Percentiles rank a stretch among this genome's conserved stretches.
Evolutionary conservation across 2,113 vertebrate genomes (phyloP).

Genomic region (Meleagris gallopavo): DNA sequence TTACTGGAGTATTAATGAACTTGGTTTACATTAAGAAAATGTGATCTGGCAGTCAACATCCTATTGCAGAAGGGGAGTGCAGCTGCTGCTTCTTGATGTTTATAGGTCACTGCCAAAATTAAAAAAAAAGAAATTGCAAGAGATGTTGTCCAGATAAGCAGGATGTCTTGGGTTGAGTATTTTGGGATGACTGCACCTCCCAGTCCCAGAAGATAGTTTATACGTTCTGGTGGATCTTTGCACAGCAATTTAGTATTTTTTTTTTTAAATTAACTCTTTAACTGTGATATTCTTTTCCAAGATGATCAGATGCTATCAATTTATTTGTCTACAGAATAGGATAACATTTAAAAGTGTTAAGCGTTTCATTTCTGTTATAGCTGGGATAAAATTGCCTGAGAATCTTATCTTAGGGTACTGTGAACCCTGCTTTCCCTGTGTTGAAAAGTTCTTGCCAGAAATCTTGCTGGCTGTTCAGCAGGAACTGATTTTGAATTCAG

Average conservation of each 20-base stretch:
- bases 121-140: constrained; percentile 23
- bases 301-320: neutral
- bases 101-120: constrained; percentile 38
- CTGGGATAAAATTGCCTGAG: neutral
- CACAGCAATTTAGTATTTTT: neutral
- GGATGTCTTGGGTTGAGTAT: constrained; percentile 15
- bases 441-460: neutral
- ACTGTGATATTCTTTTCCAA: neutral
- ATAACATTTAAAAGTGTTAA: neutral
- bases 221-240: neutral
- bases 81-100: constrained; percentile 51
- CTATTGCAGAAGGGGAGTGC: constrained; percentile 37
- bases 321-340: neutral
- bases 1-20: constrained; percentile 2
- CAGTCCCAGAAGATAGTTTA: constrained; percentile 15
- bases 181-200: neutral
- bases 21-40: constrained; percentile 45
- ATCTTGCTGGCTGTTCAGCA: neutral
- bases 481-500: neutral
- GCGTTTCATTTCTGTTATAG: neutral
- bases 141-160: constrained; percentile 51
- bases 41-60: neutral
- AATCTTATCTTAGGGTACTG: neutral
- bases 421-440: neutral
- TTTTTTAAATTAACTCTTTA: neutral